Conservation (phyloP, 2,888 invertebrate genomes). For the Aphodius granarius region DNA sequence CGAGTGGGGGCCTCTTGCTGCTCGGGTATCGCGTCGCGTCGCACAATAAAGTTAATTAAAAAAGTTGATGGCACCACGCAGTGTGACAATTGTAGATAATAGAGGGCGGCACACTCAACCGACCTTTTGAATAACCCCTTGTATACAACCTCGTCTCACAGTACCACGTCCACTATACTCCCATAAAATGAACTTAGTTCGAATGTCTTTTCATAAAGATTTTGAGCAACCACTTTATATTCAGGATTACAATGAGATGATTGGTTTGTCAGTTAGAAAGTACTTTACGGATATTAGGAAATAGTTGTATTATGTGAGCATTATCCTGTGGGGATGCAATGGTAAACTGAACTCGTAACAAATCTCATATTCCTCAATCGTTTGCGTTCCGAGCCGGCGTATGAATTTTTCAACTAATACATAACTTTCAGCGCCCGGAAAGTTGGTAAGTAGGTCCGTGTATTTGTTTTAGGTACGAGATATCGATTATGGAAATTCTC, state of each 20-base stretch:
- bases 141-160: background rate
- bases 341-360: background rate
- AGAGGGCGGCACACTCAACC: background rate
- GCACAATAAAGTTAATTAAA: slow-evolving; percentile 13
- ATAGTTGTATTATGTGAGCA: background rate
- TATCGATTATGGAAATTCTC: slow-evolving; percentile 17
- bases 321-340: background rate
- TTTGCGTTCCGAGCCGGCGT: background rate
- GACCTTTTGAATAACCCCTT: background rate
- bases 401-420: background rate
- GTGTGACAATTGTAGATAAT: background rate
- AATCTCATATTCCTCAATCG: background rate
- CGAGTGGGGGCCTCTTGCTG: background rate
- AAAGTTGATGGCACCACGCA: slow-evolving; percentile 3
- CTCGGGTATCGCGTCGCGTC: background rate
- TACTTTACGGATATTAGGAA: too few relatives aligned
- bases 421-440: background rate
- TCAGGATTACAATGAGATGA: too few relatives aligned
- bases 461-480: background rate
- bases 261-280: too few relatives aligned
- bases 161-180: background rate
- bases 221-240: too few relatives aligned
- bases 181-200: background rate
- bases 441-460: background rate
- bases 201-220: background rate